These are phyloP conservation scores for Eremophila alpestris DNA, from an alignment of 2,797 vertebrate species.

Conservation along the genomic window DNA sequence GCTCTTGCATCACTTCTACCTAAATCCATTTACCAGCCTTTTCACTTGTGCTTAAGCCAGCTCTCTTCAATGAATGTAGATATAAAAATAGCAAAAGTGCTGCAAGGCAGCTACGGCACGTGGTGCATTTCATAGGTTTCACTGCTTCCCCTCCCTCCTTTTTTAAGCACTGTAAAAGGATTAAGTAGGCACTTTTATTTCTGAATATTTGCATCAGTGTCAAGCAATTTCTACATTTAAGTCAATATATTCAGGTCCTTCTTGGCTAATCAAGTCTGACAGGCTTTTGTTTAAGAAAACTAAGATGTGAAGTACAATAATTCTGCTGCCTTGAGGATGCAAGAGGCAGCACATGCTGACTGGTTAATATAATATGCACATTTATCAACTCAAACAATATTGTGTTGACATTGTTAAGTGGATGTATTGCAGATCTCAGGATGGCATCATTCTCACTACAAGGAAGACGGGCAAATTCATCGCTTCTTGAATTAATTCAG, in stretches of 20 bases:
- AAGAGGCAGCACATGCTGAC: conserved; percentile 13
- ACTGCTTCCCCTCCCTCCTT: not conserved
- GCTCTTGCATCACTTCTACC: not conserved
- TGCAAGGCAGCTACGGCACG: not conserved
- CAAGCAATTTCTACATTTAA: conserved; percentile 39
- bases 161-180: conserved; percentile 11
- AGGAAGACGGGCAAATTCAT: not conserved
- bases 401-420: conserved; percentile 24
- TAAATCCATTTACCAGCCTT: not conserved
- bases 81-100: conserved; percentile 24
- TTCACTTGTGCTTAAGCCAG: not conserved
- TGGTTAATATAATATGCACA: conserved; percentile 26
- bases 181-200: conserved; percentile 34
- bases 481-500: not conserved
- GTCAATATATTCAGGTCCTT: conserved; percentile 43
- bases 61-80: not conserved
- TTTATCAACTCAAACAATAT: conserved; percentile 28
- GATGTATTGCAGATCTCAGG: not conserved
- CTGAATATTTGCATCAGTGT: not conserved
- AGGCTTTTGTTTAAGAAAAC: conserved; percentile 58
- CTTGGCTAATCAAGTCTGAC: conserved; percentile 61
- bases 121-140: not conserved
- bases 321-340: conserved; percentile 28
- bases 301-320: not conserved
- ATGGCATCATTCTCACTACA: not conserved